A percentile compares a stretch with the other conserved stretches of the same genome.
Evolutionary conservation across 2,888 invertebrate genomes (phyloP).

Genomic region (Tenthredo distinguenda): DNA sequence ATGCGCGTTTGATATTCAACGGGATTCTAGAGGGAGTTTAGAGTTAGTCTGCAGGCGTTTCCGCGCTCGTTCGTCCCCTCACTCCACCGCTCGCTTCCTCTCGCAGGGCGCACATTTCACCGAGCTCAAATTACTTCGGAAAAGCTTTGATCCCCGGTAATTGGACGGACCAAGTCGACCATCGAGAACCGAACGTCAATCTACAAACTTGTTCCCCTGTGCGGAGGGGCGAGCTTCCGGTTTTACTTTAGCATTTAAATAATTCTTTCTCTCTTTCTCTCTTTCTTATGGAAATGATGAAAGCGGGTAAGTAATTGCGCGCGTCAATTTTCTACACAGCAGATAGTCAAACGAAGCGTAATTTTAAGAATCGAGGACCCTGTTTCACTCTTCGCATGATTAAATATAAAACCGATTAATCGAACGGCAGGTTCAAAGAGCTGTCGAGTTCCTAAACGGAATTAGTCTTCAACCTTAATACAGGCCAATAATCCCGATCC

Average conservation of each 20-base stretch:
- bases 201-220: neutral
- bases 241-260: neutral
- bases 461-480: neutral
- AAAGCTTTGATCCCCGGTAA: slow-evolving; percentile 45
- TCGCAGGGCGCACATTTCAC: neutral
- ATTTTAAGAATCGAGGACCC: no score
- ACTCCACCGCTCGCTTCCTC: neutral
- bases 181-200: slow-evolving; percentile 11
- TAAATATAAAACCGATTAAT: slow-evolving; percentile 14
- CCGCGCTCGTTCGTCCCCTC: neutral
- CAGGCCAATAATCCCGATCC: neutral
- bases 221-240: neutral
- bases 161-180: slow-evolving; percentile 43
- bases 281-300: neutral
- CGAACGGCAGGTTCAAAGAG: slow-evolving; percentile 24
- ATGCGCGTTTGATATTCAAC: slow-evolving; percentile 3
- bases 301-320: neutral
- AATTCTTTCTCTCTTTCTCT: neutral
- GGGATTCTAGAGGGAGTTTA: neutral
- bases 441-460: neutral
- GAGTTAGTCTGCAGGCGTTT: neutral
- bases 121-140: slow-evolving; percentile 25
- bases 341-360: neutral
- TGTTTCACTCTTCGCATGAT: no score
- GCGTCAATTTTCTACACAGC: neutral